These are phyloP conservation scores for Axinella damicornis DNA, from an alignment of 37 sponge, comb jelly and placozoan species.

Conservation along the genomic window DNA sequence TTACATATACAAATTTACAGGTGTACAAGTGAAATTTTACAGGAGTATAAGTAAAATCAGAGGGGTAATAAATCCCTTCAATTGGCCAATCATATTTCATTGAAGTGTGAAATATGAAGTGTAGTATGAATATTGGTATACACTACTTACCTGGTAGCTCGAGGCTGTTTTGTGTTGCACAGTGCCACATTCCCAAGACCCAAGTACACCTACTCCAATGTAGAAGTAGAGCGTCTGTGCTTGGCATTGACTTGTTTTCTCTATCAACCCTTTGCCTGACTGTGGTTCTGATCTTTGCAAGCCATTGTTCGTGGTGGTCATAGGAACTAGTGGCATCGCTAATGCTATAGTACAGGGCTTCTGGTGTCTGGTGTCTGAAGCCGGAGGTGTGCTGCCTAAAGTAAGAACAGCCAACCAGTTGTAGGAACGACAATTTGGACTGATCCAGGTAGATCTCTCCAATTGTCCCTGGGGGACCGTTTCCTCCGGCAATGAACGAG, in stretches of 20 bases:
- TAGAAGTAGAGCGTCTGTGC: constrained; percentile 1
- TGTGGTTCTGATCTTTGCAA: not conserved
- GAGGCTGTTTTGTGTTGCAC: not conserved
- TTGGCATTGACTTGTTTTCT: constrained; percentile 4
- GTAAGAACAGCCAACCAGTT: too few relatives aligned
- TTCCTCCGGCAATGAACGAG: too few relatives aligned
- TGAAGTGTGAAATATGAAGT: too few relatives aligned
- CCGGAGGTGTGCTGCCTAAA: not conserved
- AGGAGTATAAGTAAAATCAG: too few relatives aligned
- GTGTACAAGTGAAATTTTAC: too few relatives aligned
- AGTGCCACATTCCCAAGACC: constrained; percentile 14
- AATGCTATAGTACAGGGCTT: not conserved
- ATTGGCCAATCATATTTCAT: not conserved
- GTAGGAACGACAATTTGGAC: too few relatives aligned
- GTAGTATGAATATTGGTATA: not conserved
- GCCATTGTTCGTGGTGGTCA: not conserved
- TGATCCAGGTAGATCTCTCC: too few relatives aligned
- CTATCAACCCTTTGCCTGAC: constrained; percentile 3
- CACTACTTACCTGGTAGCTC: not conserved
- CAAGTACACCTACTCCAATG: constrained; percentile 5
- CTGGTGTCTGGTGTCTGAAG: not conserved
- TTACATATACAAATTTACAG: too few relatives aligned
- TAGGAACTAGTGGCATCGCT: not conserved
- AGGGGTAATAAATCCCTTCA: not conserved
- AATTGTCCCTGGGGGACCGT: too few relatives aligned